Base-by-base conservation (phyloP, 2,888 invertebrate genomes). In the Agrotis segetum region DNA sequence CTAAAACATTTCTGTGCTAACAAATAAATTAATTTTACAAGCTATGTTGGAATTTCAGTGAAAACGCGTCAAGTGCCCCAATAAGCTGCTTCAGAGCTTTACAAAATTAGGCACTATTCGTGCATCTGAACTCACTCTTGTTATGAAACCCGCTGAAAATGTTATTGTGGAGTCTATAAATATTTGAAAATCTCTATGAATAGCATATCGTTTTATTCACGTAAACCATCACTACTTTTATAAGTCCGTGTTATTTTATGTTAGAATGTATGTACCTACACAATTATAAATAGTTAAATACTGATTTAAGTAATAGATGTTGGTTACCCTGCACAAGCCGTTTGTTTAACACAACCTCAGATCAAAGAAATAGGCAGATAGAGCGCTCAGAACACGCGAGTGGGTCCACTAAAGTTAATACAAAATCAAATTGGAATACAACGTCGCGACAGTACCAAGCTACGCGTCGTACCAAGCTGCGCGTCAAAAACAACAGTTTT, bases 81-180 rank as follows among this genome's bases (percentile, higher is more conserved):
- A 78, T 78, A 64, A 81, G 52, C 66, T 50, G 50, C 63, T 70
- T n/a, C 60, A 68, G 64, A 46, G 81, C 81, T 81, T 81, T 70
- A 78, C 77, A 76, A 81, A 78, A 78, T 78, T 81, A 81, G 66
- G 53, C 29, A 49, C 63, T 17, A 78, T 78, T 81, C 66, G 44
- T 58, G 53, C 49, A 60, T 47, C 66, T 60, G 74, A 56, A 52
- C 59, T 53, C 53, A 19, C 19, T 40, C 40, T 62, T 78, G 81
- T 69, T 74, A 53, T 44, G 50, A 29, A 46, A 66, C 46, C 14
- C 46, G 19, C 50, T 64, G 66, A 61, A 76, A 69, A 81, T 81
- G 50, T 75, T 69, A 74, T 74, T 68, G 75, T 68, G 9, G 16
- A 64, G 56, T 34, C 47, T 66, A 53, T 76, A 73, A 65, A 76